phyloP scores from a whole-genome alignment of 2,888 invertebrate genomes.

The Harpagoxenus sublaevis region DNA sequence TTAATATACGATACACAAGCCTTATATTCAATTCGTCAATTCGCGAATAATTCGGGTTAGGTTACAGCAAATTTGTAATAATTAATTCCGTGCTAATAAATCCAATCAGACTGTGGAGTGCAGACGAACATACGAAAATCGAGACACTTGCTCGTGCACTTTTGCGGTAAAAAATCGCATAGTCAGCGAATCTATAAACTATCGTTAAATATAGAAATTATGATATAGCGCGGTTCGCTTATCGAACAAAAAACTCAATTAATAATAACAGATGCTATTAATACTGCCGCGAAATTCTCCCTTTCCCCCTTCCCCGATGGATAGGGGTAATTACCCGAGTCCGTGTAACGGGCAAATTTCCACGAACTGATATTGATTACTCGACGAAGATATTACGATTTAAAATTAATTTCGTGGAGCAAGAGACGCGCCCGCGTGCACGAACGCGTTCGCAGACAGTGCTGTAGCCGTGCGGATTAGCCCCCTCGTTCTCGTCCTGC shows the following conservation, averaged over 20 bases:
- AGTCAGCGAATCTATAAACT: background rate
- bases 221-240: constrained; percentile 6
- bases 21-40: background rate
- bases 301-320: background rate
- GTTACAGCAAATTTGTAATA: constrained; percentile 28
- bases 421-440: constrained; percentile 51
- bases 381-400: constrained; percentile 60
- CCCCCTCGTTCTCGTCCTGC: constrained; percentile 66
- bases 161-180: background rate
- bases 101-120: background rate
- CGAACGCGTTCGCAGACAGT: constrained; percentile 66
- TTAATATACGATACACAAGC: background rate
- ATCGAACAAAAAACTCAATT: constrained; percentile 35
- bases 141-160: background rate
- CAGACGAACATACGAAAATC: background rate
- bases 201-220: background rate
- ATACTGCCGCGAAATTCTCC: constrained; percentile 27
- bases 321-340: constrained; percentile 40
- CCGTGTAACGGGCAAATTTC: constrained; percentile 38
- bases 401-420: constrained; percentile 71
- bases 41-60: background rate
- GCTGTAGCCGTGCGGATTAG: constrained; percentile 70
- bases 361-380: constrained; percentile 58
- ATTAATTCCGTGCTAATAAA: constrained; percentile 21
- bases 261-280: constrained; percentile 50